phyloP scores from a whole-genome alignment of 2,797 vertebrate species.

The Artibeus jamaicensis region DNA sequence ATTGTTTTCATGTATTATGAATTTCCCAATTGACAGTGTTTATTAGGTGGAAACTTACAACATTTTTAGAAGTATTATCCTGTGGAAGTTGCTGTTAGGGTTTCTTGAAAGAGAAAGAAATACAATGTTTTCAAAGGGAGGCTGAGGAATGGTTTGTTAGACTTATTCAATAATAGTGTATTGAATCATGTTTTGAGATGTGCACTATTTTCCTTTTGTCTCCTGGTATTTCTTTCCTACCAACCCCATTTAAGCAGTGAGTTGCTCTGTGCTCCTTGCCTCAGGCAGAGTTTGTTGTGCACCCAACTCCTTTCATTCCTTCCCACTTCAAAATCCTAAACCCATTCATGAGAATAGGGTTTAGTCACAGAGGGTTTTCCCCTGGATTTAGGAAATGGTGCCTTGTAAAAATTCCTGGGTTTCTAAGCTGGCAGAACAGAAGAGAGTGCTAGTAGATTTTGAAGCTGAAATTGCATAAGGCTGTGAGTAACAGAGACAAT shows the following conservation, averaged over 20 bases:
- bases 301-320: background rate
- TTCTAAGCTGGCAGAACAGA: background rate
- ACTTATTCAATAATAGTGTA: background rate
- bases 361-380: background rate
- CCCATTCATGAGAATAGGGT: background rate
- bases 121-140: background rate
- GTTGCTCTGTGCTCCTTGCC: background rate
- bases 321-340: background rate
- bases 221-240: background rate
- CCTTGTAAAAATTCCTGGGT: background rate
- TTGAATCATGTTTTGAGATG: background rate
- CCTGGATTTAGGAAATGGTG: background rate
- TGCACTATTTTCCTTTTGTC: background rate
- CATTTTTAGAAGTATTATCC: background rate
- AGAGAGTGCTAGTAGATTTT: background rate
- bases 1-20: slow-evolving; percentile 51
- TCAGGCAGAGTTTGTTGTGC: background rate
- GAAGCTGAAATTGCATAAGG: slow-evolving; percentile 9
- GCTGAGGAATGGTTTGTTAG: background rate
- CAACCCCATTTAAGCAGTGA: background rate
- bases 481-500: background rate
- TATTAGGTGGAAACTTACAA: slow-evolving; percentile 48
- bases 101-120: background rate
- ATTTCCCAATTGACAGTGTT: slow-evolving; percentile 49
- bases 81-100: slow-evolving; percentile 11